Conservation (phyloP, 2,113 vertebrate species). For the Physeter macrocephalus region DNA sequence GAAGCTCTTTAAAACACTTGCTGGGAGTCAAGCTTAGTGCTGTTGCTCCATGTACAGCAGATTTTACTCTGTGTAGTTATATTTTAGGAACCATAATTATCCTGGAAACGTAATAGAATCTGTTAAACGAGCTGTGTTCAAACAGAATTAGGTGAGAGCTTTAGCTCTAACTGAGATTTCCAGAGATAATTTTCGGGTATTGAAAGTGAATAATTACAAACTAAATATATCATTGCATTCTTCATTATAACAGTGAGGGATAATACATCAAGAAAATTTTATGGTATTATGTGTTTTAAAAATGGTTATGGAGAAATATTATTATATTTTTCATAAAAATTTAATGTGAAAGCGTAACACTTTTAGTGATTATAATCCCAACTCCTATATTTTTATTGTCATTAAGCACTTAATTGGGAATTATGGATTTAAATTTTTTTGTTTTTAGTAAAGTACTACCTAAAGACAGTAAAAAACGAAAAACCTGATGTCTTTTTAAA, state of each 20-base stretch:
- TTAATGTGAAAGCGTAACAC: background rate
- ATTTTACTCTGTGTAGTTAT: conserved; percentile 39
- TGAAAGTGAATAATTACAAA: conserved; percentile 56
- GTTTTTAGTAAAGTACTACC: background rate
- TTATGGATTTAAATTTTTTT: background rate
- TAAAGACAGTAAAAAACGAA: background rate
- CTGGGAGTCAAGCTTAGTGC: conserved; percentile 2
- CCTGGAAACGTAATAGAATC: conserved; percentile 47
- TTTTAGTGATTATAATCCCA: background rate
- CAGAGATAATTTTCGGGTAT: conserved; percentile 59
- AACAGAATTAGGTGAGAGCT: conserved; percentile 48
- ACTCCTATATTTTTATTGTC: conserved; percentile 39
- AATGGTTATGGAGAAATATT: conserved; percentile 59
- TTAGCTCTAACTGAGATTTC: conserved; percentile 52
- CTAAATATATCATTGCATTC: conserved; percentile 34
- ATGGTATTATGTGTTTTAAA: conserved; percentile 47
- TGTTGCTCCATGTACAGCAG: background rate
- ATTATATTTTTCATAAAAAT: conserved; percentile 63
- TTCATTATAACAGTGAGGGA: conserved; percentile 18
- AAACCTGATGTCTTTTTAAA: rapidly evolving
- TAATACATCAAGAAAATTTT: conserved; percentile 16
- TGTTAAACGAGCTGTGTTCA: conserved; percentile 46
- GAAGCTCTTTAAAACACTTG: conserved; percentile 44
- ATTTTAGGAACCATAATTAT: conserved; percentile 57
- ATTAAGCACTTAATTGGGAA: conserved; percentile 38